Percentiles rank a stretch among this genome's conserved stretches.
Evolutionary conservation across 2,797 vertebrate genomes (phyloP).

Genomic region (Trachurus trachurus): DNA sequence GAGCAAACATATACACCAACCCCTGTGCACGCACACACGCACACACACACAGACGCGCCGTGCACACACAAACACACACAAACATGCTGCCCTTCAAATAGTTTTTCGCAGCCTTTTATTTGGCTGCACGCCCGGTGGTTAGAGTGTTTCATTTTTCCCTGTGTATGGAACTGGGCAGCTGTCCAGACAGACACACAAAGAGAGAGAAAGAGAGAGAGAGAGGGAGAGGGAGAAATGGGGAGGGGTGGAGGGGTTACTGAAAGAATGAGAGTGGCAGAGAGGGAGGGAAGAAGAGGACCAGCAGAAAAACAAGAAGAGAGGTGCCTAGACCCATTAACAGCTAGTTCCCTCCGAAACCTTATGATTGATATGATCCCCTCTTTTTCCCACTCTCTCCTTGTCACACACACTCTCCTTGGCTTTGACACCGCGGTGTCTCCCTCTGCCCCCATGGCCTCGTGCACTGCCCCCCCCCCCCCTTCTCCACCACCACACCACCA

Average conservation of each 20-base stretch:
- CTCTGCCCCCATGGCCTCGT: conserved; percentile 74
- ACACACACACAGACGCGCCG: conserved; percentile 71
- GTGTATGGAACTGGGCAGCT: conserved; percentile 97
- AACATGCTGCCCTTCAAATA: conserved; percentile 85
- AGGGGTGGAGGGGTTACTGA: conserved; percentile 56
- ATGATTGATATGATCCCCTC: conserved; percentile 87
- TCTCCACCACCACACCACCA: conserved; percentile 50
- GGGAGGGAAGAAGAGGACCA: conserved; percentile 67
- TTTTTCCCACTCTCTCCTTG: conserved; percentile 65
- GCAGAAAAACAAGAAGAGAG: conserved; percentile 79
- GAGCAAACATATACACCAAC: conserved; percentile 65
- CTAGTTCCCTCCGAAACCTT: conserved; percentile 84
- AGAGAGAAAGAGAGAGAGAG: conserved; percentile 66
- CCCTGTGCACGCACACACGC: conserved; percentile 41
- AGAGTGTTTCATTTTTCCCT: conserved; percentile 89
- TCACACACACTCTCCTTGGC: conserved; percentile 72
- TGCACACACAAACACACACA: conserved; percentile 73
- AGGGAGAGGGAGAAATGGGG: conserved; percentile 13
- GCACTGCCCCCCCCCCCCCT: conserved; percentile 52
- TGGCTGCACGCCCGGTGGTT: conserved; percentile 86
- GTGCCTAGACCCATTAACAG: conserved; percentile 80
- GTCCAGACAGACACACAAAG: conserved; percentile 91
- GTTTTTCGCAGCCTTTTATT: conserved; percentile 87
- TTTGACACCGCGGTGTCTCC: conserved; percentile 79
- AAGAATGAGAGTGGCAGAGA: conserved; percentile 72